Evolutionary conservation across 2,888 invertebrate species (phyloP).

Genomic region (Cinara cedri): DNA sequence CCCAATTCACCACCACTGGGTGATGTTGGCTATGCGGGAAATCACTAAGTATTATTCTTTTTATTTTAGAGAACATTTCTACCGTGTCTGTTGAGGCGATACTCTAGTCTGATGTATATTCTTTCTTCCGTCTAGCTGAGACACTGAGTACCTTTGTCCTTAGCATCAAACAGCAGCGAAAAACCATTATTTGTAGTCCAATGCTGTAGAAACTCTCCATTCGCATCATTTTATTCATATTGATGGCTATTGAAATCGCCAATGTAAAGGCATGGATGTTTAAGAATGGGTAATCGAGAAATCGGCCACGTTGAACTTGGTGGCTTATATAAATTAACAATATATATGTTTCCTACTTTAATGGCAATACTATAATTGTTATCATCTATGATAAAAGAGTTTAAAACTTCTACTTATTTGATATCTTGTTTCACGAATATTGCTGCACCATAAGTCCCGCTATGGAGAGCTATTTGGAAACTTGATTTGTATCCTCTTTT

Average conservation of each 20-base stretch:
- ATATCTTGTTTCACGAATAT: constrained; percentile 5
- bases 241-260: neutral
- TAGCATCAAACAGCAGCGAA: neutral
- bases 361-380: neutral
- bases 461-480: constrained; percentile 3
- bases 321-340: neutral
- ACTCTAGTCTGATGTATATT: neutral
- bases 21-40: neutral
- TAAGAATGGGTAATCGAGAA: neutral
- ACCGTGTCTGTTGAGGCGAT: neutral
- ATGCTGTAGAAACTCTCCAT: too few species aligned
- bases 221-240: too few species aligned
- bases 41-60: neutral
- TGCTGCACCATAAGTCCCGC: constrained; percentile 2
- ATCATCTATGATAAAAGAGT: neutral
- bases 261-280: neutral
- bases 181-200: neutral
- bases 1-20: neutral
- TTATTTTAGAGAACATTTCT: neutral
- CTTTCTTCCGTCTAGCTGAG: neutral
- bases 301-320: neutral
- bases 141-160: neutral
- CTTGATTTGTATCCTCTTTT: constrained; percentile 20
- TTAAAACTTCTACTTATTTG: neutral
- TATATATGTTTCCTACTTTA: neutral